Evolutionary conservation across 2,888 invertebrate genomes (phyloP).

Genomic region (Zaprionus bogoriensis): DNA sequence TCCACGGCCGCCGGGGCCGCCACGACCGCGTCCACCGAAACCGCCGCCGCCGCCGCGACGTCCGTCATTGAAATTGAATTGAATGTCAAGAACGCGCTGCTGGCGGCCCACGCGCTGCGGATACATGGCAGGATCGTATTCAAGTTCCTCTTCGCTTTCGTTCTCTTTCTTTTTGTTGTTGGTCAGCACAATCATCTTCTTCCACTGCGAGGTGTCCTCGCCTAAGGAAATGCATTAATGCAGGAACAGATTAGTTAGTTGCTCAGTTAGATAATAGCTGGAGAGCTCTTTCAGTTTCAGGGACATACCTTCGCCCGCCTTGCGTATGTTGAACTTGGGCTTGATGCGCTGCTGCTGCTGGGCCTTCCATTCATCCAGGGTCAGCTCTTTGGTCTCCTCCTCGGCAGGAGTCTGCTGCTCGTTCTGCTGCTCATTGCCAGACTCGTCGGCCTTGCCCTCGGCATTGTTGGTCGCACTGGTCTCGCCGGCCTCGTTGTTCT

Average conservation of each 20-base stretch:
- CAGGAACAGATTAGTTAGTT: neutral
- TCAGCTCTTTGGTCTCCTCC: constrained; percentile 93
- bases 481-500: constrained; percentile 61
- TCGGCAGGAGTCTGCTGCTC: constrained; percentile 84
- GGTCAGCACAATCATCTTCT: constrained; percentile 91
- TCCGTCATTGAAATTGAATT: constrained; percentile 93
- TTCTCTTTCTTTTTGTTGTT: constrained; percentile 85
- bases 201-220: constrained; percentile 96
- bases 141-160: constrained; percentile 88
- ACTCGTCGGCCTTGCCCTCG: constrained; percentile 80
- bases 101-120: constrained; percentile 94
- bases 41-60: constrained; percentile 89
- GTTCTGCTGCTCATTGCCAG: constrained; percentile 82
- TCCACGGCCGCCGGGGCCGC: constrained; percentile 73
- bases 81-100: constrained; percentile 93
- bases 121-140: constrained; percentile 90
- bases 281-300: neutral
- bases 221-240: constrained; percentile 80
- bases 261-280: neutral
- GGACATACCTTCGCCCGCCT: constrained; percentile 91
- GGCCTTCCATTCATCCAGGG: constrained; percentile 97
- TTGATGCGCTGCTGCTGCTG: constrained; percentile 91
- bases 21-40: constrained; percentile 84
- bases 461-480: constrained; percentile 71
- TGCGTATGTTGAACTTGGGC: constrained; percentile 95